Conservation (phyloP, 2,113 vertebrate genomes). For the Bos taurus region DNA sequence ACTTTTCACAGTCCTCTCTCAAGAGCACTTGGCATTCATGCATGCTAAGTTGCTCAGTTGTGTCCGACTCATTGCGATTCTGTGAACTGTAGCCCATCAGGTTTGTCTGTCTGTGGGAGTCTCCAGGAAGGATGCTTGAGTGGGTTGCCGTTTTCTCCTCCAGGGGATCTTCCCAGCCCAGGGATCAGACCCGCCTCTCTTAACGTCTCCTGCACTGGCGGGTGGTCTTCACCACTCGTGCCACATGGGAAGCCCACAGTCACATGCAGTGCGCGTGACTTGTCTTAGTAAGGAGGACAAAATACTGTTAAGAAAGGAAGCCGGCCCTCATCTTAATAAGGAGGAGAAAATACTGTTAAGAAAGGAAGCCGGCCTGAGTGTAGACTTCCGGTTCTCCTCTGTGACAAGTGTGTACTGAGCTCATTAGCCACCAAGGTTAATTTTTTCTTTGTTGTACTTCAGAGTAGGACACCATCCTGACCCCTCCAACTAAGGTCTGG, state of each 20-base stretch:
- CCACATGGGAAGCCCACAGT: background rate
- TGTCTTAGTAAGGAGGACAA: background rate
- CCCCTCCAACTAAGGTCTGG: background rate
- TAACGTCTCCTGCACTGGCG: background rate
- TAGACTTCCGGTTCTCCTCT: background rate
- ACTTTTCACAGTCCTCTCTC: background rate
- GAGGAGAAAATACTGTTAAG: background rate
- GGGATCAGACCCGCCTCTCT: background rate
- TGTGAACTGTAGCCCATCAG: background rate
- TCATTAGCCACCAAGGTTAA: rapidly evolving
- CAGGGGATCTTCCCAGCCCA: background rate
- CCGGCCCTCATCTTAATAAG: background rate
- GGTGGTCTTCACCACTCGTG: background rate
- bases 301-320: background rate
- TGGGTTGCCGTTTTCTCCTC: background rate
- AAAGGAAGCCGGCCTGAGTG: background rate
- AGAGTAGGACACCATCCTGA: background rate
- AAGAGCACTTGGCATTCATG: background rate
- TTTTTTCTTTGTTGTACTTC: background rate
- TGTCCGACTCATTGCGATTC: background rate
- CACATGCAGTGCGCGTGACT: background rate
- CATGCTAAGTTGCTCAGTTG: background rate
- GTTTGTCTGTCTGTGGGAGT: background rate
- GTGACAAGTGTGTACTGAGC: background rate
- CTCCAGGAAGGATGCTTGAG: background rate